A percentile compares a stretch with the other conserved stretches of the same genome.
These are phyloP conservation scores for Anthonomus grandis DNA, from an alignment of 1,140 invertebrate genomes.

Conservation along the genomic window DNA sequence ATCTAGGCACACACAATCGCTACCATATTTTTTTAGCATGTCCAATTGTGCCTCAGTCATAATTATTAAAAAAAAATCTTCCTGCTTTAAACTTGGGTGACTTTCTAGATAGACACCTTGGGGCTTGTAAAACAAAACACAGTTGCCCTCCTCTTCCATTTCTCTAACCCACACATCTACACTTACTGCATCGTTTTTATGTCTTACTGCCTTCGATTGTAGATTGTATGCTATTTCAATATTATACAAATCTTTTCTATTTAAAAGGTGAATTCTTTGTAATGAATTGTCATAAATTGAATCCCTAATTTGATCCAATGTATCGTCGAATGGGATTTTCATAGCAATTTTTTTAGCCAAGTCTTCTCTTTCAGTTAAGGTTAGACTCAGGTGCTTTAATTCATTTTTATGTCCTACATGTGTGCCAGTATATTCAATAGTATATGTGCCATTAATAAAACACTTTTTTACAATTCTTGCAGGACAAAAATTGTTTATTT, in stretches of 20 bases:
- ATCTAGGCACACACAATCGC: conserved; percentile 17
- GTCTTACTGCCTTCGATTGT: neutral
- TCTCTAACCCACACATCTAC: conserved; percentile 13
- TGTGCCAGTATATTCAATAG: neutral
- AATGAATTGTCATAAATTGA: neutral
- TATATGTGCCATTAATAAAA: neutral
- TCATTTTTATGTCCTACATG: conserved; percentile 17
- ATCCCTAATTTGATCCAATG: conserved; percentile 8
- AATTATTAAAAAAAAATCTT: conserved; percentile 7
- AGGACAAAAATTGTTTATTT: conserved; percentile 20
- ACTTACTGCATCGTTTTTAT: conserved; percentile 8
- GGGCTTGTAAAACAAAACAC: conserved; percentile 12
- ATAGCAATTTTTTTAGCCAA: conserved; percentile 5
- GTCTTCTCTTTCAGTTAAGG: neutral
- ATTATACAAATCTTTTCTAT: conserved; percentile 17
- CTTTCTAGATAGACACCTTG: neutral
- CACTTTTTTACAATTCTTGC: conserved; percentile 5
- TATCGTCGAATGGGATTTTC: conserved; percentile 4
- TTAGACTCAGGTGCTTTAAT: conserved; percentile 9
- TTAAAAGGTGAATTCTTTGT: conserved; percentile 1
- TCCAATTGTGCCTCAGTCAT: conserved; percentile 7
- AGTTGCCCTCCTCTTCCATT: neutral
- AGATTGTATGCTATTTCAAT: conserved; percentile 3
- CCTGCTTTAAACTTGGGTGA: neutral
- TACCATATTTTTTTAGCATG: conserved; percentile 12